phyloP scores from a whole-genome alignment of 1,140 invertebrate genomes.

The Cydia strobilella region DNA sequence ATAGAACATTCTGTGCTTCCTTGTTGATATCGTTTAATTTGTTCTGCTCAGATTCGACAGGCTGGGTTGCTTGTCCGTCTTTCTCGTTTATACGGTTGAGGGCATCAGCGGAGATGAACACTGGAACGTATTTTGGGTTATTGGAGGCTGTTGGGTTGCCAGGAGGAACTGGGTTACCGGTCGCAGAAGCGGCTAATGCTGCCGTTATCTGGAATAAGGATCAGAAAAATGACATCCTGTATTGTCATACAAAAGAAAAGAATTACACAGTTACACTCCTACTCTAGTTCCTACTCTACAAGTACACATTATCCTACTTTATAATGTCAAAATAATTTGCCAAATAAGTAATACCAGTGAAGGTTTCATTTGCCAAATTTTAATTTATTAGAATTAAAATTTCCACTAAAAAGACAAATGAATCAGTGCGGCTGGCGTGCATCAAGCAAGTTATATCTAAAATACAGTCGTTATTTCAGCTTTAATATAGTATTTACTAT shows the following conservation, averaged over 20 bases:
- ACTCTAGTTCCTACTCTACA: too few species aligned
- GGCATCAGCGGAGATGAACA: constrained; percentile 48
- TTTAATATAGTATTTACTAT: too few species aligned
- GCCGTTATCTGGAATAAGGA: neutral
- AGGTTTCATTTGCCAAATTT: too few species aligned
- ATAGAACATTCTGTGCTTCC: neutral
- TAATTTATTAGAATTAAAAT: too few species aligned
- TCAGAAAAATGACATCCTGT: neutral
- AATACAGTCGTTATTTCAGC: too few species aligned
- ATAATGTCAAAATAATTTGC: neutral
- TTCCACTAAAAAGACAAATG: too few species aligned
- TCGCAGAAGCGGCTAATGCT: neutral
- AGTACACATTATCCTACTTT: neutral
- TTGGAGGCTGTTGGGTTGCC: too few species aligned
- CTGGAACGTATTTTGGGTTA: constrained; percentile 40
- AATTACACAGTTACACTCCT: neutral
- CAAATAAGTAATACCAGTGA: too few species aligned
- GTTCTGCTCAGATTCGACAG: neutral
- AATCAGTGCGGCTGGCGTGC: too few species aligned
- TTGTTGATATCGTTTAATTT: neutral
- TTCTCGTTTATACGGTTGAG: constrained; percentile 40
- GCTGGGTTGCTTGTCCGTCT: neutral
- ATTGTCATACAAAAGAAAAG: too few species aligned
- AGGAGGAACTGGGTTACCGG: neutral
- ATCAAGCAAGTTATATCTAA: too few species aligned